Evolutionary conservation across 2,113 vertebrate species (phyloP), one percentile per base, ranked within the genome.

Genomic region (Cyanoderma ruficeps): DNA sequence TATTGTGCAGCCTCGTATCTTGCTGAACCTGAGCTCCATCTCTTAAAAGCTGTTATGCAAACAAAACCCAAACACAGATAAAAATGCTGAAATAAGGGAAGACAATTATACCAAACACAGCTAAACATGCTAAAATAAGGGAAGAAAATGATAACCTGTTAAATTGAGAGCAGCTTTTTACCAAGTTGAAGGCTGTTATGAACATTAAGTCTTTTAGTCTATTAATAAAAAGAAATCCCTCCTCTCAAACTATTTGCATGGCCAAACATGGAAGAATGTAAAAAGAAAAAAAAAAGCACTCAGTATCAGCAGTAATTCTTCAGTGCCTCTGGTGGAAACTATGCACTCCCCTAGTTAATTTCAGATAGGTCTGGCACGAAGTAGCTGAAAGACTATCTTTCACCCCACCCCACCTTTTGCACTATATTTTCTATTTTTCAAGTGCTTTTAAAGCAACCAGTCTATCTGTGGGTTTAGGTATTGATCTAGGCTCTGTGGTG

Each of bases 401-500:
- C 20, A 49, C 27, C 8, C 16, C 37, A 76, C n/a, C 9, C 23
- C 11, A 47, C 0, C 49, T 84, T 89, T 84, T 56, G 15, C 19
- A 17, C 31, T 89, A 9, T 33, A 50, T 69, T 84, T 60, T 81
- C 46, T 67, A 14, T 1, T 81, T 86, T 83, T 83, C n/a, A 82
- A 82, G 65, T 0, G 1, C 4, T 82, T 41, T 57, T 91, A 83
- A 92, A 83, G 65, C 15, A 87, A 53, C 30, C 13, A 60, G 20
- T 64, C 53, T 91, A 24, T 78, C 76, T 5, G 1, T 55, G 37
- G 74, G 42, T 53, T 93, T 69, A 72, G 53, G 67, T 91, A 96
- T 82, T 91, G 93, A 94, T 96, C 87, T 79, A 72, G 49, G 65
- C 78, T 91, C 65, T n/a, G 46, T 50, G 53, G 65, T 89, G 77